These are phyloP conservation scores for Chaetorhynchus papuensis DNA, from an alignment of 2,113 vertebrate species.

Conservation along the genomic window DNA sequence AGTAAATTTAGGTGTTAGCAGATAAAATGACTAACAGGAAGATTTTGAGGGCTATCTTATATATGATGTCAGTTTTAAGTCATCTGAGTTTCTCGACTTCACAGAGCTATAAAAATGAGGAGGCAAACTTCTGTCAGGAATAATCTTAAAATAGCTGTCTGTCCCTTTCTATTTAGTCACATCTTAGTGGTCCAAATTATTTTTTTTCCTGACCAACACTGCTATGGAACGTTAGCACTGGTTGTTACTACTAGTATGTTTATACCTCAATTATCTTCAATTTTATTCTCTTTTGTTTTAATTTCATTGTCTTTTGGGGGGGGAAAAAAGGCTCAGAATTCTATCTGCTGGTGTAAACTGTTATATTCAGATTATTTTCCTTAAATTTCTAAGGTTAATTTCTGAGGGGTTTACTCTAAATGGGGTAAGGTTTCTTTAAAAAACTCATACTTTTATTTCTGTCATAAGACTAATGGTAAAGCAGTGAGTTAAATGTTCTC, in stretches of 20 bases:
- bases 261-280: not conserved
- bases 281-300: not conserved
- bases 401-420: not conserved
- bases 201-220: not conserved
- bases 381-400: not conserved
- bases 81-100: not conserved
- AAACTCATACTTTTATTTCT: not conserved
- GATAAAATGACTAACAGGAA: conserved; percentile 5
- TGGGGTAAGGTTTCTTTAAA: not conserved
- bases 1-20: not conserved
- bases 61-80: not conserved
- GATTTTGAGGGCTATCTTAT: not conserved
- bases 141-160: not conserved
- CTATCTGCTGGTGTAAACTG: not conserved
- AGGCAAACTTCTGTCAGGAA: not conserved
- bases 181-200: not conserved
- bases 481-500: not conserved
- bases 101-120: not conserved
- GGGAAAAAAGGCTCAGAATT: not conserved
- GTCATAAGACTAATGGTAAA: not conserved
- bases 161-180: not conserved
- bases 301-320: not conserved
- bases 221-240: not conserved
- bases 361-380: not conserved
- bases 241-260: not conserved